Percentiles rank a stretch among this genome's conserved stretches.
Conservation (phyloP, 1,140 invertebrate species). For the Drosophila malerkotliana region DNA sequence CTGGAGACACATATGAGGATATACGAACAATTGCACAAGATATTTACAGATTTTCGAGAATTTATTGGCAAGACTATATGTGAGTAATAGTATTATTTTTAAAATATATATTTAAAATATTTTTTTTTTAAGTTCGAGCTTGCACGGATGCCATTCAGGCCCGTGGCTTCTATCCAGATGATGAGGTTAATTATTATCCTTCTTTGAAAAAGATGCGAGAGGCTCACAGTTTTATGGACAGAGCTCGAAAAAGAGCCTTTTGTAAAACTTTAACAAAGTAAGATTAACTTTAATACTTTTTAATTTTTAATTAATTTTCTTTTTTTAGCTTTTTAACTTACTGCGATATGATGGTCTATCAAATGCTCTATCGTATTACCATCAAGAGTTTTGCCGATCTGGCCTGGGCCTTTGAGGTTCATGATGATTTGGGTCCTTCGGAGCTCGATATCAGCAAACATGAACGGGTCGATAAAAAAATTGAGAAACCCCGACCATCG, state of each 20-base stretch:
- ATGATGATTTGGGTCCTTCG: slow-evolving; percentile 59
- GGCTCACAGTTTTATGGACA: slow-evolving; percentile 92
- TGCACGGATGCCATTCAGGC: slow-evolving; percentile 90
- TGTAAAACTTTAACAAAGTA: slow-evolving; percentile 89
- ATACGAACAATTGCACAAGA: slow-evolving; percentile 64
- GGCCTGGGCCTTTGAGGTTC: slow-evolving; percentile 50
- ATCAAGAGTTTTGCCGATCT: slow-evolving; percentile 65
- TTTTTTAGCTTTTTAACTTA: slow-evolving; percentile 60
- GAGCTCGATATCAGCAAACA: slow-evolving; percentile 46
- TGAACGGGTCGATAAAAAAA: slow-evolving; percentile 35
- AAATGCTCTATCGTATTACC: slow-evolving; percentile 69
- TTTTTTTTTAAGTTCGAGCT: slow-evolving; percentile 85
- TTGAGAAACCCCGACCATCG: slow-evolving; percentile 59
- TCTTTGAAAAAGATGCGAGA: slow-evolving; percentile 85
- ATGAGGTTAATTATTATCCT: slow-evolving; percentile 85
- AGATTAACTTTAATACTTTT: slow-evolving; percentile 2
- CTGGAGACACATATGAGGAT: slow-evolving; percentile 87
- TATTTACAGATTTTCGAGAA: slow-evolving; percentile 65
- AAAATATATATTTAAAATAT: neutral
- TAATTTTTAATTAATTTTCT: neutral
- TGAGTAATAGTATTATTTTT: slow-evolving; percentile 30
- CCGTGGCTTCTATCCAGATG: slow-evolving; percentile 89
- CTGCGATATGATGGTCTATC: slow-evolving; percentile 68
- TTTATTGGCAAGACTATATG: slow-evolving; percentile 58
- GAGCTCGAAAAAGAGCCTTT: slow-evolving; percentile 91